A percentile compares a stretch with the other conserved stretches of the same genome.
These are phyloP conservation scores for Platycheirus albimanus DNA, from an alignment of 2,888 invertebrate species.

Conservation along the genomic window DNA sequence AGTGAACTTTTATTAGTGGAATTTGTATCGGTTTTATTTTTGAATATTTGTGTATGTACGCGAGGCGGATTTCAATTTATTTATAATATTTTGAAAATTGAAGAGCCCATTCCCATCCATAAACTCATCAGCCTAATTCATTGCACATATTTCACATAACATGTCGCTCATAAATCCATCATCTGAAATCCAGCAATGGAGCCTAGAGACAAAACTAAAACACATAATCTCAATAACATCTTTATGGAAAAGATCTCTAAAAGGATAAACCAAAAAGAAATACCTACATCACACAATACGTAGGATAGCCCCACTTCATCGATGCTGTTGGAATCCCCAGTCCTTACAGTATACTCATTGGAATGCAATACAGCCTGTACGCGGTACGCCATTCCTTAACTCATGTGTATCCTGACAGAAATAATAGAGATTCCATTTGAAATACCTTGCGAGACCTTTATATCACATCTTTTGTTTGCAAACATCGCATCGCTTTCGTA, in stretches of 20 bases:
- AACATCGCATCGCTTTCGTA: background rate
- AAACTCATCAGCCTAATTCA: too few species aligned
- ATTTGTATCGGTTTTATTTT: too few species aligned
- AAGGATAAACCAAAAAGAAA: constrained; percentile 6
- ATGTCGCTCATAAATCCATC: too few species aligned
- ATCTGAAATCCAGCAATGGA: background rate
- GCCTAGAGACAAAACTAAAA: too few species aligned
- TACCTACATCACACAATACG: background rate
- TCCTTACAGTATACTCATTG: too few species aligned
- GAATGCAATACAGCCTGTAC: background rate
- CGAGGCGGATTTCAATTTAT: too few species aligned
- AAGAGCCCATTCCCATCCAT: too few species aligned
- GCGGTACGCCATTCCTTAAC: background rate
- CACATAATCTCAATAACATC: background rate
- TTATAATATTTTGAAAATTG: too few species aligned
- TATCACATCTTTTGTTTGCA: background rate
- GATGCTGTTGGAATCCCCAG: too few species aligned
- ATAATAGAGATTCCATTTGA: constrained; percentile 5
- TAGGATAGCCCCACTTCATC: background rate
- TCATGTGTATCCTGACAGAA: background rate
- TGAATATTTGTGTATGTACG: too few species aligned
- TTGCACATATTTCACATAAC: too few species aligned
- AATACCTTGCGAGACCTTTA: background rate
- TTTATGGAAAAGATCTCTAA: background rate
- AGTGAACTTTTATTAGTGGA: too few species aligned